phyloP scores from a whole-genome alignment of 2,797 vertebrate species.

The Mus spretus region DNA sequence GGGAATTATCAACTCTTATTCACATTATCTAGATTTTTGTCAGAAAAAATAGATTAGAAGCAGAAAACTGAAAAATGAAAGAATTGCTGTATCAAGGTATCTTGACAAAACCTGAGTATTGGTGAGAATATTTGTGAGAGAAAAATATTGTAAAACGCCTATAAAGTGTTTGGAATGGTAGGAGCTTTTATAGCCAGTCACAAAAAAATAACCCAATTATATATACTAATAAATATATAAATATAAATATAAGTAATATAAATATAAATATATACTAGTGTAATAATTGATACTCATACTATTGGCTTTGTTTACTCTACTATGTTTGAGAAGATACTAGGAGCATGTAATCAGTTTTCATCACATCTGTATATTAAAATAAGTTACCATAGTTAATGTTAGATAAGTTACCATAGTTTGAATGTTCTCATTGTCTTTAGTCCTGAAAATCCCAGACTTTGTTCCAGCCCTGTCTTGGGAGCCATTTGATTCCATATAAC shows the following conservation, averaged over 20 bases:
- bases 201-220: not conserved
- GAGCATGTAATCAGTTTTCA: constrained; percentile 21
- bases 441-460: not conserved
- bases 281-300: not conserved
- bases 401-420: not conserved
- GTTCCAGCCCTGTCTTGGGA: not conserved
- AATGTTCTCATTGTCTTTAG: not conserved
- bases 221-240: not conserved
- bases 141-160: constrained; percentile 53
- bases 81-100: not conserved
- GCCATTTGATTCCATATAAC: not conserved
- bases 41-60: constrained; percentile 11
- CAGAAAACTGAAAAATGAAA: not conserved
- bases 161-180: not conserved
- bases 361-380: not conserved
- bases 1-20: not conserved
- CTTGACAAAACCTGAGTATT: not conserved
- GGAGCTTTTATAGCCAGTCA: not conserved
- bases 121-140: not conserved
- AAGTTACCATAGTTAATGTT: not conserved
- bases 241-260: no score
- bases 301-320: not conserved
- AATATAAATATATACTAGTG: not conserved
- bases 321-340: constrained; percentile 47
- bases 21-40: not conserved